Conservation (phyloP, 2,113 vertebrate genomes). For the Percopsis transmontana region DNA sequence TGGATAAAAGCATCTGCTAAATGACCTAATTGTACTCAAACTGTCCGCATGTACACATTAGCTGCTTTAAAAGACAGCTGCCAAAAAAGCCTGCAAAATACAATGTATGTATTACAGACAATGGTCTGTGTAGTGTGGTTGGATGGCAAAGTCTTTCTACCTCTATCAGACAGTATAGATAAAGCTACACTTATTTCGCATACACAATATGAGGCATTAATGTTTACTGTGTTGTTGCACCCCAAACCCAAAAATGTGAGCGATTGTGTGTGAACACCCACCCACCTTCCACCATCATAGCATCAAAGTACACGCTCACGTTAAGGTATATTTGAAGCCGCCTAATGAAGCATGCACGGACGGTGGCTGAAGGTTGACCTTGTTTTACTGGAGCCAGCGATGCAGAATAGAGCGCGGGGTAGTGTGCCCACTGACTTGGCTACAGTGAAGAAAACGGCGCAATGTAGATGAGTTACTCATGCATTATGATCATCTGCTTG, state of each 20-base stretch:
- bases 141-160: too few relatives aligned
- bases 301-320: conserved; percentile 57
- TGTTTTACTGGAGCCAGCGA: conserved; percentile 77
- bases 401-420: conserved; percentile 63
- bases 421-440: conserved; percentile 48
- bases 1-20: too few relatives aligned
- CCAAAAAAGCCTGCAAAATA: neutral
- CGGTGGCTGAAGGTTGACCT: conserved; percentile 77
- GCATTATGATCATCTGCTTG: conserved; percentile 35
- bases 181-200: too few relatives aligned
- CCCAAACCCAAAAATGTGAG: conserved; percentile 48
- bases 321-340: conserved; percentile 78
- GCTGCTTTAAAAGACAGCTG: conserved; percentile 12
- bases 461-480: conserved; percentile 44
- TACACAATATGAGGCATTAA: too few relatives aligned
- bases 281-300: too few relatives aligned
- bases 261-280: conserved; percentile 29
- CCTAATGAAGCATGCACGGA: conserved; percentile 80
- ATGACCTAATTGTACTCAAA: neutral
- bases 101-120: too few relatives aligned
- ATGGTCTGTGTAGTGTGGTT: too few relatives aligned
- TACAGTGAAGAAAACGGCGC: conserved; percentile 38
- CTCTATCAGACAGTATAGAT: too few relatives aligned
- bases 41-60: conserved; percentile 4
- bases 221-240: neutral